These are phyloP conservation scores for Vanessa atalanta DNA, from an alignment of 1,140 invertebrate species.

Conservation along the genomic window DNA sequence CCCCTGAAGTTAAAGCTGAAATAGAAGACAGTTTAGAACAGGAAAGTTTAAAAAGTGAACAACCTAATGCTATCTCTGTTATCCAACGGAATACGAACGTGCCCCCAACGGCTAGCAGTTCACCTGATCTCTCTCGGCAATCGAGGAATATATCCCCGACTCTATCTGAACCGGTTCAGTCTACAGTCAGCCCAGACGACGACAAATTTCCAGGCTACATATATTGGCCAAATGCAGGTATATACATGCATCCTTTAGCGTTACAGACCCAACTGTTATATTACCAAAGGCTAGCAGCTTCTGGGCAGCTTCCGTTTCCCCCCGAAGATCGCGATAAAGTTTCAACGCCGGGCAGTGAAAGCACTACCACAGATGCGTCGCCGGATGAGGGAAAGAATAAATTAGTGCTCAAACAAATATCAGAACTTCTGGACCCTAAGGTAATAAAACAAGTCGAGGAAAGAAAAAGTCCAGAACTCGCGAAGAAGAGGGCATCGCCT, in stretches of 20 bases:
- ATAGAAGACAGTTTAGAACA: constrained; percentile 82
- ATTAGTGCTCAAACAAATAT: constrained; percentile 72
- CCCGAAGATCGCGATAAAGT: constrained; percentile 55
- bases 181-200: constrained; percentile 59
- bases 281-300: constrained; percentile 85
- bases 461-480: constrained; percentile 55
- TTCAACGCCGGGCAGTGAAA: constrained; percentile 52
- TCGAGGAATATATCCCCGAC: constrained; percentile 64
- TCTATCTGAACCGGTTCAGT: constrained; percentile 82
- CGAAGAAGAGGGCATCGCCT: constrained; percentile 59
- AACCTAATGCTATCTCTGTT: constrained; percentile 77
- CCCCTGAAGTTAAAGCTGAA: constrained; percentile 73
- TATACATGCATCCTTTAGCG: constrained; percentile 87
- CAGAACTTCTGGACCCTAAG: constrained; percentile 75
- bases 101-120: constrained; percentile 55
- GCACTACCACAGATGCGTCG: constrained; percentile 47
- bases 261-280: constrained; percentile 87
- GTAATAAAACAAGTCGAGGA: constrained; percentile 64
- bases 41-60: constrained; percentile 80
- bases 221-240: constrained; percentile 86
- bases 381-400: constrained; percentile 70
- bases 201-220: constrained; percentile 79
- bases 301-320: constrained; percentile 56
- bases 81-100: constrained; percentile 71
- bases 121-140: constrained; percentile 63